Base-by-base conservation (phyloP, 2,888 invertebrate species). In the Orthosia gracilis region DNA sequence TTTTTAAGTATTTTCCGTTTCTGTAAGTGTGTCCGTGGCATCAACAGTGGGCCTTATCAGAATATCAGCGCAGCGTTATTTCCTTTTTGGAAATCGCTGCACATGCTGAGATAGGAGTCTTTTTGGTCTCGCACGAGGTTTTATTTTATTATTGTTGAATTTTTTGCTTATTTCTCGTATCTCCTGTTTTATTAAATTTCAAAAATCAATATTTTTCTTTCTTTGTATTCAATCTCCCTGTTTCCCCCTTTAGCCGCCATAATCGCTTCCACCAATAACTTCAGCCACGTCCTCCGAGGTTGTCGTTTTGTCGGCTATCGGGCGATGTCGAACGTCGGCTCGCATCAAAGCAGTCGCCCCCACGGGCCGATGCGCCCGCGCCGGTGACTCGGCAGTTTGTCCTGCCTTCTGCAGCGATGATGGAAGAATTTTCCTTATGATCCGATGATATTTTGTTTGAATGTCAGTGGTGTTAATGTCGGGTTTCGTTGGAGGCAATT, bases 241-340 rank as follows among this genome's bases (percentile, higher is more conserved):
- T 15, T 3, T 1, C 15, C 45, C 31, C n/a, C 50, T 57, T 68
- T 64, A 23, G 4, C 11, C 52, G 5, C 17, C 5, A 59, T 45
- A 68, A 70, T 83, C 92, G 92, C 90, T 83, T 64, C 47, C 73
- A 88, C 90, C 78, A 82, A 13, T 91, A 58, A 80, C 89, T 91
- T 91, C 79, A 52, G 79, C 89, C 89, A 77, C 68, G 67, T 72
- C 72, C 78, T 73, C 75, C 80, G 85, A 84, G 90, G 90, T 94
- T 92, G 94, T 95, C 95, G 94, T 95, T 95, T 96, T 95, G 95
- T 95, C 94, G 93, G 94, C 92, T 94, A 95, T 95, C 94, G 95
- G 89, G 77, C 92, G 94, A 93, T 93, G 95, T 94, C 94, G 95
- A 95, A 93, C 92, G 95, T 93, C 95, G 96, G 96, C 94, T 89